Evolutionary conservation across 1,140 invertebrate species (phyloP).

Genomic region (Drosophila nebulosa): DNA sequence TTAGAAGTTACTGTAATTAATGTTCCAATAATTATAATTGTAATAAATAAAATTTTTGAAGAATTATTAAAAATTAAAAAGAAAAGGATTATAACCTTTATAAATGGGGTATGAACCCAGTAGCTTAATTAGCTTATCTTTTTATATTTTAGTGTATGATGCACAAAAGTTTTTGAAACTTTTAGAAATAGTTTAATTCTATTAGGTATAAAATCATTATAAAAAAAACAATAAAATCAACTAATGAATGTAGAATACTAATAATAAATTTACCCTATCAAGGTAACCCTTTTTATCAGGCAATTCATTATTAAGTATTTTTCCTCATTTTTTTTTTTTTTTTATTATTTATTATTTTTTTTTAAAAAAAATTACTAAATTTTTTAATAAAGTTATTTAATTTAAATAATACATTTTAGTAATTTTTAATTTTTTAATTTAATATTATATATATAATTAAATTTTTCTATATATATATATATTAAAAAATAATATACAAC

Average conservation of each 20-base stretch:
- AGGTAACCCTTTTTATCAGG: conserved; percentile 83
- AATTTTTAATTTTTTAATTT: background rate
- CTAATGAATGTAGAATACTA: conserved; percentile 32
- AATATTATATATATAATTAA: conserved; percentile 22
- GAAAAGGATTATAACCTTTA: conserved; percentile 81
- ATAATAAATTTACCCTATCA: conserved; percentile 82
- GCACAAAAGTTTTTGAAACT: conserved; percentile 83
- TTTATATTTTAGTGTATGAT: conserved; percentile 82
- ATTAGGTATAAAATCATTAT: conserved; percentile 80
- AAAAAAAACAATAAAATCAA: conserved; percentile 15
- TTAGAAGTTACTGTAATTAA: conserved; percentile 82
- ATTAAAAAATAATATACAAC: background rate
- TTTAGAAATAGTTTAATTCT: conserved; percentile 82
- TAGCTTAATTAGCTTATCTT: conserved; percentile 82
- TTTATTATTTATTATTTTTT: no score
- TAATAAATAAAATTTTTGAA: conserved; percentile 82
- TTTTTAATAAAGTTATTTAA: background rate
- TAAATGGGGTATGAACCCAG: conserved; percentile 82
- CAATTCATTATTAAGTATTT: conserved; percentile 79
- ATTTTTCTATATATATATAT: conserved; percentile 20
- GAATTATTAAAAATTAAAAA: conserved; percentile 81
- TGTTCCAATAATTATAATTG: conserved; percentile 81
- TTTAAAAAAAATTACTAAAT: no score
- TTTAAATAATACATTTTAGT: background rate
- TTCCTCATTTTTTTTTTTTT: no score